Evolutionary conservation across 2,888 invertebrate species (phyloP), one percentile per base, ranked within the genome.

Genomic region (Tuberolachnus salignus): DNA sequence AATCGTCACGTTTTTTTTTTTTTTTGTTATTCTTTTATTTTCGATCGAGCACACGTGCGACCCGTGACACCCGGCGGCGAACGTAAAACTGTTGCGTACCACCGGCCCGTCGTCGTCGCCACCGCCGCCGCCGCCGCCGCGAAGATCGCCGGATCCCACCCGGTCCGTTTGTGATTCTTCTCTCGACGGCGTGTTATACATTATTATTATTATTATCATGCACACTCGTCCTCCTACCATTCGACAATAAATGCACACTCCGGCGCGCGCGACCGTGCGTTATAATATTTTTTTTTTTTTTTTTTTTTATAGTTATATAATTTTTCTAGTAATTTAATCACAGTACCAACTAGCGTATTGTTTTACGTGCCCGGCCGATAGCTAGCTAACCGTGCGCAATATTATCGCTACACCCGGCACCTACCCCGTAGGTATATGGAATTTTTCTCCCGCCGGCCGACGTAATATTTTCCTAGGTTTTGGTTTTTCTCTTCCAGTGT

Each of bases 71-170:
- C 75, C 67, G 75, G 67, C 67, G 75, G 75, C 67, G 57, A 34
- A 78, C 75, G 75, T 67, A 42, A 78, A 78, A 78, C 75, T 78
- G 73, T 78, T 78, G 67, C 75, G 51, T 19, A 78, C 75, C n/a
- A n/a, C n/a, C n/a, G n/a, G n/a, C 34, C 59, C 21, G 49, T 34
- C 34, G 34, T 6, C 3, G 34, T 34, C 34, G 34, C 6, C 34
- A 6, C 34, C 75, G 49, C 59, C 21, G 49, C 6, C 34, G 34
- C 34, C 3, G 34, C 6, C 34, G 34, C 6, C 34, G 34, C 34
- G 49, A 49, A 78, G 67, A 78, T 78, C 51, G n/a, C n/a, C n/a
- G 57, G 75, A 78, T 75, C 75, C 75, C 75, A 67, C 75, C 75
- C 67, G 75, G 44, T 46, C n/a, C n/a, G 34, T 34, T n/a, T n/a